Base-by-base conservation (phyloP, 2,113 vertebrate species). In the Ictalurus furcatus region DNA sequence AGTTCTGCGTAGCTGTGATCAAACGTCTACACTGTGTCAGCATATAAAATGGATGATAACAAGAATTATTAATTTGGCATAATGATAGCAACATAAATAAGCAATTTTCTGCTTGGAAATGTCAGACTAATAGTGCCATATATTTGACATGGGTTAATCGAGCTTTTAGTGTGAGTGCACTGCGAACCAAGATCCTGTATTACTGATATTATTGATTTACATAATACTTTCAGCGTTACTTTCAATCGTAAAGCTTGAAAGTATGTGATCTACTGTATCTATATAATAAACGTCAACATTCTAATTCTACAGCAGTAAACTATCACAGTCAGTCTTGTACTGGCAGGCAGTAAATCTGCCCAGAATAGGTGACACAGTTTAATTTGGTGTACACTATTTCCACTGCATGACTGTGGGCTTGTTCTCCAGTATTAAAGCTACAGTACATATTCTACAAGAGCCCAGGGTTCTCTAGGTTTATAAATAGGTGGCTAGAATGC, bases 401-500 rank as follows among this genome's bases (percentile, higher is more conserved):
- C 4, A 44, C 79, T 56, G 21, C 56, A 89, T 74, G 90, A 76
- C 87, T 91, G 67, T 90, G 74, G 71, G 82, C 88, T 92, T 91
- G 91, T 78, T 88, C 84, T 92, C 56, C 69, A 87, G 90, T 89
- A 86, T 81, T 90, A 92, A 34, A 85, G 85, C 87, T 91, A 44
- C 16, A 85, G 73, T n/a, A 40, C 90, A 89, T 92, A 93, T 93
- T 89, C 82, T 90, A 85, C 88, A 85, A 90, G 90, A 91, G 90
- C 87, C 63, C 89, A 89, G 81, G 34, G 81, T 84, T 92, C 90
- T 91, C 85, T 85, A 89, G 92, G 93, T 94, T 95, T 96, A 95
- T 95, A 96, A 96, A 96, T 95, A 96, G 95, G 91, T 93, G 90
- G 94, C 92, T 93, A 93, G 93, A 94, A 94, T 92, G 92, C 90